Percentiles rank a stretch among this genome's conserved stretches.
Conservation (phyloP, 2,797 vertebrate species). For the Hoplostethus atlanticus region DNA sequence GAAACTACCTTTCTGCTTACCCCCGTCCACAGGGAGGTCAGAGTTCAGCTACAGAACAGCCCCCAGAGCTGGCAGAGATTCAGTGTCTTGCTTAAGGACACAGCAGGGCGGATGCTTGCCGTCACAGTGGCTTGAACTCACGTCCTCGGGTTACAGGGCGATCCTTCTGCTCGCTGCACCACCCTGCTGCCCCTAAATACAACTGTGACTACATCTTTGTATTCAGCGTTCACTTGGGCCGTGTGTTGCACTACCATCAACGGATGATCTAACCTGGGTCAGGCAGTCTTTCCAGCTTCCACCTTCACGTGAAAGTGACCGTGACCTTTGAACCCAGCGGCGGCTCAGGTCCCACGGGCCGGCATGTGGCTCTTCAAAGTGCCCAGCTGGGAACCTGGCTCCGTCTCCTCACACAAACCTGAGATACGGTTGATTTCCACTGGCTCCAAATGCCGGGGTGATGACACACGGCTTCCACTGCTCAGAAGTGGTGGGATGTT, state of each 20-base stretch:
- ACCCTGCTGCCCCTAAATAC: background rate
- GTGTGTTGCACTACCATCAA: background rate
- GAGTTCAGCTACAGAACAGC: slow-evolving; percentile 1
- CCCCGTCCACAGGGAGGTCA: background rate
- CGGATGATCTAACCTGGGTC: background rate
- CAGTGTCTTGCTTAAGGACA: slow-evolving; percentile 1
- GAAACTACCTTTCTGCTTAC: background rate
- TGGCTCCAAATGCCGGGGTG: slow-evolving; percentile 40
- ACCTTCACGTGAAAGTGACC: background rate
- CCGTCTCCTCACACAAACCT: slow-evolving; percentile 32
- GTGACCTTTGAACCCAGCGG: slow-evolving; percentile 27
- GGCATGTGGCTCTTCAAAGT: slow-evolving; percentile 1
- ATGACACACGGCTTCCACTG: slow-evolving; percentile 71
- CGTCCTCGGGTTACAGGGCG: too few relatives aligned
- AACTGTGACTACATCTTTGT: background rate
- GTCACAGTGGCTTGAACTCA: background rate
- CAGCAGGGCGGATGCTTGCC: background rate
- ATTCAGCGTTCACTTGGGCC: background rate
- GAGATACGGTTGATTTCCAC: slow-evolving; percentile 47
- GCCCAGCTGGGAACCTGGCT: slow-evolving; percentile 15
- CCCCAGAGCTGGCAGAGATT: too few relatives aligned
- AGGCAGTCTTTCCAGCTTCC: background rate
- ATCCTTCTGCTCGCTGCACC: too few relatives aligned
- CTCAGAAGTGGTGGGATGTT: slow-evolving; percentile 57
- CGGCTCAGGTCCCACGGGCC: background rate